Conservation (phyloP, 2,113 vertebrate species). For the Nipponia nippon region DNA sequence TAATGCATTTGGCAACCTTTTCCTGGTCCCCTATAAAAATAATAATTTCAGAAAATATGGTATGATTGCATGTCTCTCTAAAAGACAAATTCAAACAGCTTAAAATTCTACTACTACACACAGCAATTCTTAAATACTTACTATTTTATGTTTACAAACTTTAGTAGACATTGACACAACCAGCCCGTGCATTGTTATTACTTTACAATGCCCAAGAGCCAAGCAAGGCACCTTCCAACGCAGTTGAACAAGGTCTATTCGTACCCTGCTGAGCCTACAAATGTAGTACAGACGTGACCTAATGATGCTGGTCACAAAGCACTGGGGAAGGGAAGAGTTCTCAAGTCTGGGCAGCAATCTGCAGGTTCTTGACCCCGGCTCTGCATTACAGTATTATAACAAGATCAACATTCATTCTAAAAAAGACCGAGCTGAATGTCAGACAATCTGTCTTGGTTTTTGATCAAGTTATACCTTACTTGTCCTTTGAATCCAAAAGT, state of each 20-base stretch:
- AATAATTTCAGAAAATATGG: not conserved
- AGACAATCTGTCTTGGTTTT: not conserved
- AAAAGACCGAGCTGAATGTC: not conserved
- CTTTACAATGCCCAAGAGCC: not conserved
- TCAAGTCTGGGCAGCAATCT: not conserved
- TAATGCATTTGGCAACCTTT: not conserved
- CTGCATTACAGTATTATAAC: not conserved
- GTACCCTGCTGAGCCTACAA: not conserved
- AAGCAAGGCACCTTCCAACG: not conserved
- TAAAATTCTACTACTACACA: not conserved
- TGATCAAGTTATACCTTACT: not conserved
- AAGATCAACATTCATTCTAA: not conserved
- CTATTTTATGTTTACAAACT: not conserved
- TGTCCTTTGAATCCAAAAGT: not conserved
- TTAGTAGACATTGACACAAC: fast-evolving
- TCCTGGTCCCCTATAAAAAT: not conserved
- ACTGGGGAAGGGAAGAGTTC: not conserved
- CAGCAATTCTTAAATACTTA: not conserved
- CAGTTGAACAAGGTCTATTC: not conserved
- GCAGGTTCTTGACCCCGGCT: not conserved
- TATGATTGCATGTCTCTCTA: not conserved
- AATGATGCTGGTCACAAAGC: not conserved
- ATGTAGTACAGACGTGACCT: not conserved
- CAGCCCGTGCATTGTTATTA: not conserved
- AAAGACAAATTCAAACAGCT: not conserved